Conservation (phyloP, 2,797 vertebrate species). For the Sternotherus odoratus region DNA sequence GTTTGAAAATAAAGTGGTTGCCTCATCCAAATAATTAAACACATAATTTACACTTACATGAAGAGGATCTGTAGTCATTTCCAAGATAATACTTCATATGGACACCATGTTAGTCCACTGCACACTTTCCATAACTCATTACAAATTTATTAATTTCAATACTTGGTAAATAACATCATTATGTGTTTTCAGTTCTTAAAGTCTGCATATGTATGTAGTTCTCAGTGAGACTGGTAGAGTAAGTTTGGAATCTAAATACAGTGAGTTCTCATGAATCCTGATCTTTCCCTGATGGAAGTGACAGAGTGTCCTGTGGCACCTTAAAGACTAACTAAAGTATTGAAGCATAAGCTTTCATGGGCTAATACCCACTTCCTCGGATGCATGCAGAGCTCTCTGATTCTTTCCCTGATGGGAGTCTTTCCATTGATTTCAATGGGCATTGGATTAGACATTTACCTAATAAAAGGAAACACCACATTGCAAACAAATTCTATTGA, state of each 20-base stretch:
- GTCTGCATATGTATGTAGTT: background rate
- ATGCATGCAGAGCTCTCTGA: too few species aligned
- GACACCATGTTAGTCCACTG: background rate
- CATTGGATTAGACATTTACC: background rate
- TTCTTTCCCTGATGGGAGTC: background rate
- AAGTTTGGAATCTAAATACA: background rate
- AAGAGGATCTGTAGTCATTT: fast-evolving
- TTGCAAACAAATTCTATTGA: background rate
- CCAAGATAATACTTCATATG: background rate
- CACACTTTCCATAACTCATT: background rate
- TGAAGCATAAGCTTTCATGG: too few species aligned
- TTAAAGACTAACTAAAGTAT: too few species aligned
- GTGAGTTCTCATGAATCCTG: background rate
- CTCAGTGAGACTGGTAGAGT: too few species aligned
- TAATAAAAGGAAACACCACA: background rate
- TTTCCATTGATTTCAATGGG: background rate
- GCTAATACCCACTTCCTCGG: too few species aligned
- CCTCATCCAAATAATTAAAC: background rate
- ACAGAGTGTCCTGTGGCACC: too few species aligned
- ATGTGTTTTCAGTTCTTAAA: background rate
- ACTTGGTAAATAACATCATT: background rate
- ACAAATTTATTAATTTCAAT: background rate
- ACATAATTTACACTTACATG: background rate
- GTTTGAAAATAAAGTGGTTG: background rate
- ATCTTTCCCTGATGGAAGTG: background rate